Percentiles rank a stretch among this genome's conserved stretches.
Evolutionary conservation across 2,888 invertebrate species (phyloP).

Genomic region (Oligia latruncula): DNA sequence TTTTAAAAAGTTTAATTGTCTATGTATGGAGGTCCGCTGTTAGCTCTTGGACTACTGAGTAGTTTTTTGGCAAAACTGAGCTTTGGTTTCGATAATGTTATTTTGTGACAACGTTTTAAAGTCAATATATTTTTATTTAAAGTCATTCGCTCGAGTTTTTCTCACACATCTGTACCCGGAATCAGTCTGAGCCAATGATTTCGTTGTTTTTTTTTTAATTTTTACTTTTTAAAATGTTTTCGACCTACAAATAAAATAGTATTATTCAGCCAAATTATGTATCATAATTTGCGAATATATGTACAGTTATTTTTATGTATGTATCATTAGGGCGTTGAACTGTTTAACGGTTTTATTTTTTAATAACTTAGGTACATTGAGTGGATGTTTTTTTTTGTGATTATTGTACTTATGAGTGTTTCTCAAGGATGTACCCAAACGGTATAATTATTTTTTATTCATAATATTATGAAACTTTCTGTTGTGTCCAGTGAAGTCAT

Average conservation of each 20-base stretch:
- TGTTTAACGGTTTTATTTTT: conserved; percentile 64
- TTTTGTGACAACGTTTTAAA: not conserved
- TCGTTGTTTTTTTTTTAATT: conserved; percentile 77
- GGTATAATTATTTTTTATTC: conserved; percentile 53
- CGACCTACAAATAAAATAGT: conserved; percentile 68
- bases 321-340: conserved; percentile 58
- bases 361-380: conserved; percentile 45
- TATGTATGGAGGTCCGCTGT: not conserved
- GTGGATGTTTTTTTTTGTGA: conserved; percentile 79
- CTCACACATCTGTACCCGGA: conserved; percentile 43
- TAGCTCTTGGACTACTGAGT: not conserved
- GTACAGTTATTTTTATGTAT: conserved; percentile 63
- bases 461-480: conserved; percentile 19
- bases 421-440: conserved; percentile 67
- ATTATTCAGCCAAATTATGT: conserved; percentile 77
- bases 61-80: not conserved
- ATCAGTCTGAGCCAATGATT: conserved; percentile 76
- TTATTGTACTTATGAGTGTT: conserved; percentile 85
- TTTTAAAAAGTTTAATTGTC: too few relatives aligned
- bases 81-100: not conserved
- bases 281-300: conserved; percentile 74
- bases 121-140: not conserved
- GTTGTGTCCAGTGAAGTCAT: conserved; percentile 23
- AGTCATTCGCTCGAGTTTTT: not conserved
- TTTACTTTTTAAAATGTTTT: conserved; percentile 63